phyloP scores from a whole-genome alignment of 2,888 invertebrate genomes.

The Macrophya alboannulata region DNA sequence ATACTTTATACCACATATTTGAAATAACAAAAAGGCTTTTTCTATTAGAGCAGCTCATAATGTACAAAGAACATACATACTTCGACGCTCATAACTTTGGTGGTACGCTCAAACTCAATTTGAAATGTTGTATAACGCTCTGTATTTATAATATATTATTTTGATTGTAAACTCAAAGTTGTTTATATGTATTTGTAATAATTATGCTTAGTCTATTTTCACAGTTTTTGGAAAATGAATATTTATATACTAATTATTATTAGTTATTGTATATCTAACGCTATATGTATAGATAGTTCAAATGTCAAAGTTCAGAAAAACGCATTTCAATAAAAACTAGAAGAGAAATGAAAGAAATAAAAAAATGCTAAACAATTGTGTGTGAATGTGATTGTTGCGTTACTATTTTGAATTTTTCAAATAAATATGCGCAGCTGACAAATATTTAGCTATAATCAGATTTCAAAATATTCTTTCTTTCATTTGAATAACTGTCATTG shows the following conservation, averaged over 20 bases:
- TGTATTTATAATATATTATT: slow-evolving; percentile 6
- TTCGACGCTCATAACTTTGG: slow-evolving; percentile 16
- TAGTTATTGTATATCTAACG: slow-evolving; percentile 15
- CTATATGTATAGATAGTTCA: slow-evolving; percentile 1
- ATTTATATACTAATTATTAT: background rate
- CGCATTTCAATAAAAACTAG: background rate
- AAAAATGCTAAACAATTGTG: slow-evolving; percentile 10
- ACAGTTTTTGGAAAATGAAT: background rate
- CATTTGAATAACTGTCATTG: slow-evolving; percentile 42
- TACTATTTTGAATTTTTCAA: background rate
- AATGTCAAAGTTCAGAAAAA: background rate
- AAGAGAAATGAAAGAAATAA: background rate
- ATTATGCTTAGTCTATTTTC: background rate
- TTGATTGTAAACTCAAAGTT: background rate
- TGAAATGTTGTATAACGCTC: slow-evolving; percentile 26
- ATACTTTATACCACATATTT: slow-evolving; percentile 2
- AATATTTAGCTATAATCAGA: slow-evolving; percentile 7
- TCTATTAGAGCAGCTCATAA: slow-evolving; percentile 6
- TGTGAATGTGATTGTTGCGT: slow-evolving; percentile 6
- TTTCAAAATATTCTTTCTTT: background rate
- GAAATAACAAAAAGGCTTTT: background rate
- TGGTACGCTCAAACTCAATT: background rate
- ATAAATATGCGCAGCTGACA: slow-evolving; percentile 7
- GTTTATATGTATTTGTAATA: background rate
- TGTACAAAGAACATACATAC: background rate